Evolutionary conservation across 2,888 invertebrate genomes (phyloP).

Genomic region (Synergus gifuensis): DNA sequence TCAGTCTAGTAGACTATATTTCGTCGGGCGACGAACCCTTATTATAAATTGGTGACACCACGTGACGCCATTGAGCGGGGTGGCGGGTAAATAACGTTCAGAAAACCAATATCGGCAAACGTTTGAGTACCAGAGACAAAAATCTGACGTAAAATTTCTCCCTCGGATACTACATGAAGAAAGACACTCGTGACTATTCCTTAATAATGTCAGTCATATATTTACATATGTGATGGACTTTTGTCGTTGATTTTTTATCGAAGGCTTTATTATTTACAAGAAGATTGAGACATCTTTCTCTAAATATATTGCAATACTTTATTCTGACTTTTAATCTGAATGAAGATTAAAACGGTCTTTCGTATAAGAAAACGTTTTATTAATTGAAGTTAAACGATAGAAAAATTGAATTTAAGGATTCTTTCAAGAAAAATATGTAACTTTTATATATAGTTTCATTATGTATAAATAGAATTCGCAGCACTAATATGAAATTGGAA

Average conservation of each 20-base stretch:
- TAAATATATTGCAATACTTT: no score
- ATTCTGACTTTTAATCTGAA: no score
- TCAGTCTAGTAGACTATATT: constrained; percentile 43
- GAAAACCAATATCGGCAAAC: constrained; percentile 60
- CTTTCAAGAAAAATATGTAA: no score
- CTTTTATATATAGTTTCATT: no score
- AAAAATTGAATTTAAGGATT: no score
- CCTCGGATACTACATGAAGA: constrained; percentile 9
- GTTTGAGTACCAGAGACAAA: constrained; percentile 44
- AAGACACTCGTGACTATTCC: neutral
- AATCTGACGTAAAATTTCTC: constrained; percentile 50
- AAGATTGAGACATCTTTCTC: neutral
- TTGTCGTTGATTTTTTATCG: constrained; percentile 2
- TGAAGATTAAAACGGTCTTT: no score
- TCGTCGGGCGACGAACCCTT: constrained; percentile 57
- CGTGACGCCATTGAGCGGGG: constrained; percentile 43
- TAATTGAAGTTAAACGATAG: no score
- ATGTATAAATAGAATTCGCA: no score
- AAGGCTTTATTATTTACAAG: neutral
- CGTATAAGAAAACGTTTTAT: no score
- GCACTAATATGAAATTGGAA: neutral
- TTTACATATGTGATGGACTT: constrained; percentile 10
- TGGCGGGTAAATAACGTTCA: constrained; percentile 60
- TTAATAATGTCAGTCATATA: constrained; percentile 26
- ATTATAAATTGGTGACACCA: constrained; percentile 55